A percentile compares a stretch with the other conserved stretches of the same genome.
Conservation (phyloP, 2,113 vertebrate genomes). For the Choloepus hoffmanni region DNA sequence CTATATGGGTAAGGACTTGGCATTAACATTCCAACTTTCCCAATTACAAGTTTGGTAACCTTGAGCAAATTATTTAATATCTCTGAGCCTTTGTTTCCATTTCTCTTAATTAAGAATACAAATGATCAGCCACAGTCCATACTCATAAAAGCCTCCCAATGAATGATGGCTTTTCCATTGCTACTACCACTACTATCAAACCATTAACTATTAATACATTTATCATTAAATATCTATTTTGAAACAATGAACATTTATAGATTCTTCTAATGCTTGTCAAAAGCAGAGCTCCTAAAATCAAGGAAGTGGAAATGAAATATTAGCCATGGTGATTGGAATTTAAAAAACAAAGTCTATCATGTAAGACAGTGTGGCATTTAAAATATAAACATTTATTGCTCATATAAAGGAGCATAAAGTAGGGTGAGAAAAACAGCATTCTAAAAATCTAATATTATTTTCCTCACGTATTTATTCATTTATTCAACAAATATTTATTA, state of each 20-base stretch:
- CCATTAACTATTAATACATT: background rate
- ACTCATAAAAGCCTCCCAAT: background rate
- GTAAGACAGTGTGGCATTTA: background rate
- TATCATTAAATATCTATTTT: conserved; percentile 58
- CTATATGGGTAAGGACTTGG: background rate
- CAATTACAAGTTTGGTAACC: background rate
- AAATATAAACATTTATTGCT: conserved; percentile 21
- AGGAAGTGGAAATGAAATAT: conserved; percentile 42
- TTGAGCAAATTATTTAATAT: background rate
- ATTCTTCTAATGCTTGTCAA: conserved; percentile 23
- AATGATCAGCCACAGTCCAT: background rate
- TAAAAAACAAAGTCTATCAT: background rate
- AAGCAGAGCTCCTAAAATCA: conserved; percentile 50
- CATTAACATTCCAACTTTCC: background rate
- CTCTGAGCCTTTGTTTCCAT: background rate
- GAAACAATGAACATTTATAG: conserved; percentile 42
- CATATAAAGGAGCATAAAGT: background rate
- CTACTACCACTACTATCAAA: background rate
- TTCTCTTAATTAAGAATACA: background rate
- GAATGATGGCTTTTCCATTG: background rate
- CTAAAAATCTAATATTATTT: background rate
- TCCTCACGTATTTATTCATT: background rate
- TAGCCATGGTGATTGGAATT: conserved; percentile 39
- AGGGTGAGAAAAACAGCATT: background rate
- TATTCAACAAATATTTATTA: background rate